phyloP scores from a whole-genome alignment of 2,888 invertebrate species.

The Petrolisthes manimaculis region DNA sequence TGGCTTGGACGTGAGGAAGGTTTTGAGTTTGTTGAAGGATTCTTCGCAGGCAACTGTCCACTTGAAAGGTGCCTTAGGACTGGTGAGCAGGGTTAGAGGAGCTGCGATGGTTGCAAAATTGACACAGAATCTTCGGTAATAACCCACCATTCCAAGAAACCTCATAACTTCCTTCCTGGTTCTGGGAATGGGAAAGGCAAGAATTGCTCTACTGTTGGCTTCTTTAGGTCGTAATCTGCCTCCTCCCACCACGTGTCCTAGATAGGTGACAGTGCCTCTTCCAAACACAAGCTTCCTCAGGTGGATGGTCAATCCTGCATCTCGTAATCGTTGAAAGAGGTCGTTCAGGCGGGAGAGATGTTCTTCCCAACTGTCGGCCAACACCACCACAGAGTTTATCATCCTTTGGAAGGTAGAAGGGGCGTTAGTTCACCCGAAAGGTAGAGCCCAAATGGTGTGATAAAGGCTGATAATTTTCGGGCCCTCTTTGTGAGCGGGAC shows the following conservation, averaged over 20 bases:
- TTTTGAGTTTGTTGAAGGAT: neutral
- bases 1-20: neutral
- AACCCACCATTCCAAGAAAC: neutral
- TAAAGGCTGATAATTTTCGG: neutral
- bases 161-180: neutral
- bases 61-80: neutral
- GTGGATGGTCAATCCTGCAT: neutral
- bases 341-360: neutral
- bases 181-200: neutral
- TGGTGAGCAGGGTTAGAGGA: neutral
- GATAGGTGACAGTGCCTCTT: neutral
- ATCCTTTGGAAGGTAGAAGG: constrained; percentile 17
- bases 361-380: neutral
- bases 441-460: neutral
- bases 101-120: neutral
- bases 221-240: neutral
- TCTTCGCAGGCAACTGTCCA: neutral
- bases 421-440: neutral
- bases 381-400: neutral
- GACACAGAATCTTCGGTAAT: neutral
- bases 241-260: constrained; percentile 5
- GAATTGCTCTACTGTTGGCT: neutral
- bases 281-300: neutral
- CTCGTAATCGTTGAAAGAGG: neutral
- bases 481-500: neutral